A percentile compares a stretch with the other conserved stretches of the same genome.
phyloP scores from a whole-genome alignment of 2,113 vertebrate genomes.

The Emydura subglobosa region DNA sequence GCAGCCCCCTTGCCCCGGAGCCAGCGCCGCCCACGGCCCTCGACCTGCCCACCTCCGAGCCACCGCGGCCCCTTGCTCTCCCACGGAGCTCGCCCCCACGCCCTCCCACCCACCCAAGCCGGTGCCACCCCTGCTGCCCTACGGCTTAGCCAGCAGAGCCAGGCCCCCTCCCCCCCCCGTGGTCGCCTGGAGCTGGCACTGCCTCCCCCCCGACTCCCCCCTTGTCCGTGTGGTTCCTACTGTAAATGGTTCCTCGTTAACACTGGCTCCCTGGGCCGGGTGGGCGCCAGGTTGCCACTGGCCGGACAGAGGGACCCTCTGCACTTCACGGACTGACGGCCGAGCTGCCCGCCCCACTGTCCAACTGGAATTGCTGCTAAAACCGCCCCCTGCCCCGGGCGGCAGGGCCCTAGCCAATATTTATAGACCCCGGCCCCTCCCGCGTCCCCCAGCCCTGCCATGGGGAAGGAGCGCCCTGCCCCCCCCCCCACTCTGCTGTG shows the following conservation, averaged over 20 bases:
- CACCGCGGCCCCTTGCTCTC: neutral
- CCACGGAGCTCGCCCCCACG: neutral
- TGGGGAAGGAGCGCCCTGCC: constrained; percentile 9
- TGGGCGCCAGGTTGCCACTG: neutral
- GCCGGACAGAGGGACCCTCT: neutral
- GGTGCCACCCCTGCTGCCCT: neutral
- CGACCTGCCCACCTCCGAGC: neutral
- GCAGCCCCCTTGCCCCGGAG: neutral
- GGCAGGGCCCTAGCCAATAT: neutral
- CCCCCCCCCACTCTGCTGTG: neutral
- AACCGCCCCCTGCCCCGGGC: neutral
- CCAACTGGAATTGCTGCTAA: constrained; percentile 25
- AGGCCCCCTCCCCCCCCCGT: constrained; percentile 16
- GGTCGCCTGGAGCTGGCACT: constrained; percentile 71
- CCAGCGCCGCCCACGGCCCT: neutral
- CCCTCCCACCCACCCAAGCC: too few relatives aligned
- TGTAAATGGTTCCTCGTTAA: neutral
- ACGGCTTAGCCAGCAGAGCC: neutral
- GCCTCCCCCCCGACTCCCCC: constrained; percentile 61
- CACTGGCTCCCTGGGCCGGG: neutral
- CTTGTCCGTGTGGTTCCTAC: neutral
- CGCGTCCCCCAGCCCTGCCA: neutral
- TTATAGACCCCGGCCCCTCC: neutral
- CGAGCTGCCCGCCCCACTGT: neutral
- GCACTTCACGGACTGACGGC: constrained; percentile 11